Evolutionary conservation across 2,888 invertebrate genomes (phyloP).

Genomic region (Isotomurus palustris): DNA sequence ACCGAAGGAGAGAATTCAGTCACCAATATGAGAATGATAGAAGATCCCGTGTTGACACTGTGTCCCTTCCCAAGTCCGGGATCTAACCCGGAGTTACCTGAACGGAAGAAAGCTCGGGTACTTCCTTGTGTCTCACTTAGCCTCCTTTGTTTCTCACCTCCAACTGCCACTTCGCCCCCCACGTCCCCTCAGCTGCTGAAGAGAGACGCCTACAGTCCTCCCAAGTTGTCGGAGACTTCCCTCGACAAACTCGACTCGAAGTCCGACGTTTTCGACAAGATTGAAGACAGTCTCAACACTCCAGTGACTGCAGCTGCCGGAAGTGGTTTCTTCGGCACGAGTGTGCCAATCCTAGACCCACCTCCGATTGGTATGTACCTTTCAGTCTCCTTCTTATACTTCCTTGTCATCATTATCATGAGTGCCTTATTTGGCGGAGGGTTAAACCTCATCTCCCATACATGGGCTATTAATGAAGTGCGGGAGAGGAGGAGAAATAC

Average conservation of each 20-base stretch:
- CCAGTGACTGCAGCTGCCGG: conserved; percentile 91
- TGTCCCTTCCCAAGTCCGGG: conserved; percentile 47
- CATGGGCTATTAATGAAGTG: too few relatives aligned
- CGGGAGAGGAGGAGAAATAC: too few relatives aligned
- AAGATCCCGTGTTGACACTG: conserved; percentile 47
- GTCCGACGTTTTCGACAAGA: conserved; percentile 54
- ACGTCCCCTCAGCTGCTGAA: conserved; percentile 27
- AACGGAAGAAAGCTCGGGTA: conserved; percentile 46
- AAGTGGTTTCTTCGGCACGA: conserved; percentile 85
- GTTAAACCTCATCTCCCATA: too few relatives aligned
- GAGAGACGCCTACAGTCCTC: conserved; percentile 18
- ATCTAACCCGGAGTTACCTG: conserved; percentile 46
- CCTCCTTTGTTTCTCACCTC: conserved; percentile 46
- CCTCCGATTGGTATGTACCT: conserved; percentile 84
- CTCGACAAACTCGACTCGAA: conserved; percentile 32
- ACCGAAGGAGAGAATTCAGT: conserved; percentile 42
- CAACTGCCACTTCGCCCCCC: conserved; percentile 45
- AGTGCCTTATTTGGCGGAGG: too few relatives aligned
- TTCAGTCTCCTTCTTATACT: too few relatives aligned
- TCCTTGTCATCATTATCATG: not conserved
- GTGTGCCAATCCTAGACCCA: conserved; percentile 71
- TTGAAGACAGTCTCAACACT: conserved; percentile 84
- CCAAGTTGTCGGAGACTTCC: not conserved
- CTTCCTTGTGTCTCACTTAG: conserved; percentile 46
- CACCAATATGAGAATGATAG: conserved; percentile 47